Conservation (phyloP, 2,113 vertebrate genomes). For the Xiphophorus couchianus region DNA sequence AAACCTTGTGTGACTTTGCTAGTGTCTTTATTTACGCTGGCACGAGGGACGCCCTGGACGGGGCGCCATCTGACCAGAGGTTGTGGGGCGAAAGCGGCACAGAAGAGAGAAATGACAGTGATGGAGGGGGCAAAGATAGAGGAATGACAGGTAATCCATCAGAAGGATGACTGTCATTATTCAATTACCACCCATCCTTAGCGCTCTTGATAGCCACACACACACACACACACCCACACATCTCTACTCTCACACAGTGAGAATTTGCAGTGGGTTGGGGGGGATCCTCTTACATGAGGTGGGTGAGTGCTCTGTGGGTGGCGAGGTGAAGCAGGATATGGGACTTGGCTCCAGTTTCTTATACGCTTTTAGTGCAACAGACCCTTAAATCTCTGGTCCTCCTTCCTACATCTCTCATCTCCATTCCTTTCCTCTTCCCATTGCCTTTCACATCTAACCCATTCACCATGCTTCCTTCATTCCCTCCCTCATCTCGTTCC, state of each 20-base stretch:
- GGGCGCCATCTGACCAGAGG: constrained; percentile 58
- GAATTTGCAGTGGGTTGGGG: constrained; percentile 31
- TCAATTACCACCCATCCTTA: constrained; percentile 80
- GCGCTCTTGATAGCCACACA: constrained; percentile 61
- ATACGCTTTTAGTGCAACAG: constrained; percentile 73
- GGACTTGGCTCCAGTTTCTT: constrained; percentile 51
- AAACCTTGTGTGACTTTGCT: constrained; percentile 14
- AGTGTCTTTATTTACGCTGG: constrained; percentile 47
- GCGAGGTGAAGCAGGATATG: constrained; percentile 50
- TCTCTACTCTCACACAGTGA: constrained; percentile 14
- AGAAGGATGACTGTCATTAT: constrained; percentile 77
- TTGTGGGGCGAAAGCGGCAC: constrained; percentile 44
- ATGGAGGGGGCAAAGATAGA: constrained; percentile 62
- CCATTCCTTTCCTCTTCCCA: constrained; percentile 12
- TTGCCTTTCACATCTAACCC: constrained; percentile 17
- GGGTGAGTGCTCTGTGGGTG: constrained; percentile 54
- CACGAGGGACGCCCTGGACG: constrained; percentile 32
- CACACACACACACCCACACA: constrained; percentile 17
- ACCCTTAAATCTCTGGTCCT: constrained; percentile 69
- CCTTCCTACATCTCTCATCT: constrained; percentile 37
- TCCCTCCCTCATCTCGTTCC: constrained; percentile 6
- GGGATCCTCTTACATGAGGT: constrained; percentile 55
- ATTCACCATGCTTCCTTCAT: constrained; percentile 15
- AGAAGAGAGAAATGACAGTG: constrained; percentile 69
- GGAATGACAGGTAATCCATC: constrained; percentile 80